These are phyloP conservation scores for Phocoena phocoena DNA, from an alignment of 2,113 vertebrate species.

Conservation along the genomic window DNA sequence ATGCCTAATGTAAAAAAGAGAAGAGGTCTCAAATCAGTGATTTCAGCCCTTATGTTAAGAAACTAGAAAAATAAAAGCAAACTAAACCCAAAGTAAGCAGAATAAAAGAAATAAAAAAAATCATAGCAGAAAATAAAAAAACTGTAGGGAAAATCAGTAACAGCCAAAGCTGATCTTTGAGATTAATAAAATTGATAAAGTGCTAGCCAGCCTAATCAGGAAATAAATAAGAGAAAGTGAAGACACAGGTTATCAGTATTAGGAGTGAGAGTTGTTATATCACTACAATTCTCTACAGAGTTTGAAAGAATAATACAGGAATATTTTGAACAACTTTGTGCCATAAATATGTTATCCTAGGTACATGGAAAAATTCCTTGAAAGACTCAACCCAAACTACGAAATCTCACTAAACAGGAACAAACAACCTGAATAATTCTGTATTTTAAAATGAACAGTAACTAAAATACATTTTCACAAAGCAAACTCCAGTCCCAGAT, in stretches of 20 bases:
- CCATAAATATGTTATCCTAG: background rate
- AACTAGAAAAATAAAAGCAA: background rate
- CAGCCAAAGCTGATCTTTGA: background rate
- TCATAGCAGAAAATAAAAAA: background rate
- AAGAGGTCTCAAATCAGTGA: background rate
- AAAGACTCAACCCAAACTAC: background rate
- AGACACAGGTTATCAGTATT: background rate
- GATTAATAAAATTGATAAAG: background rate
- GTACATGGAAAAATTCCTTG: background rate
- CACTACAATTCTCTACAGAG: background rate
- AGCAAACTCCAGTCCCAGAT: background rate
- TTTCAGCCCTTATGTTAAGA: background rate
- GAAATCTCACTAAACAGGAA: background rate
- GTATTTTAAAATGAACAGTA: background rate
- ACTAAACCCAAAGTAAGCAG: too few species aligned
- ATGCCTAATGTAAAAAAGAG: background rate
- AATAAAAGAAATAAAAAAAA: background rate
- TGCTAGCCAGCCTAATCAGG: background rate
- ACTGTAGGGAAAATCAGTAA: background rate
- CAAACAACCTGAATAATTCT: background rate
- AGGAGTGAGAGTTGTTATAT: background rate
- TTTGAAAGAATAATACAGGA: background rate
- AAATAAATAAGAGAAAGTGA: background rate
- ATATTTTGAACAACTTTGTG: background rate
- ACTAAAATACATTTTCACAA: background rate